Percentiles rank a stretch among this genome's conserved stretches.
Conservation (phyloP, 1,140 invertebrate genomes). For the Listronotus bonariensis region DNA sequence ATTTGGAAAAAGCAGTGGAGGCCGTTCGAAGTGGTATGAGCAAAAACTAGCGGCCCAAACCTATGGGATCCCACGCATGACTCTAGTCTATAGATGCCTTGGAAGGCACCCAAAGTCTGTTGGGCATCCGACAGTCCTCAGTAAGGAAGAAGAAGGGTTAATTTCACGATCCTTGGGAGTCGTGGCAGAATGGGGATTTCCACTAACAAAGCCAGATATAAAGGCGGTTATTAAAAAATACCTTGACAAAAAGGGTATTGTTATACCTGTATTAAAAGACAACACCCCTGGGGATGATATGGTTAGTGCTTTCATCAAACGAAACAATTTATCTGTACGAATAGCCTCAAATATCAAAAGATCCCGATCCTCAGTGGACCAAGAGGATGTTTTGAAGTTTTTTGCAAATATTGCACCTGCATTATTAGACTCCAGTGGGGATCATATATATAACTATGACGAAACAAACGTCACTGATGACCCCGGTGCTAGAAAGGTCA, state of each 20-base stretch:
- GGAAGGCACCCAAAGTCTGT: too few relatives aligned
- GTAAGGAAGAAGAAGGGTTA: not conserved
- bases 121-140: not conserved
- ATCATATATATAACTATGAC: constrained; percentile 17
- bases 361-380: constrained; percentile 2
- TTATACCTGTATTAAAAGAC: constrained; percentile 8
- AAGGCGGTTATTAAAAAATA: constrained; percentile 2
- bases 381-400: constrained; percentile 7
- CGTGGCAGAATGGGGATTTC: constrained; percentile 14
- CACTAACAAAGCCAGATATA: constrained; percentile 7
- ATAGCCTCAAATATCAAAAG: constrained; percentile 15
- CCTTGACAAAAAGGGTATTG: constrained; percentile 9
- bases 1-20: too few relatives aligned
- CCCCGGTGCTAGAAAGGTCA: constrained; percentile 8
- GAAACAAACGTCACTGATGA: constrained; percentile 11
- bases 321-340: constrained; percentile 15
- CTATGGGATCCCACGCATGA: too few relatives aligned
- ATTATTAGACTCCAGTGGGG: constrained; percentile 4
- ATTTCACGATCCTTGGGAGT: constrained; percentile 3
- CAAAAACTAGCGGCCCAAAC: too few relatives aligned
- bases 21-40: too few relatives aligned
- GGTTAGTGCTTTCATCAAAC: not conserved
- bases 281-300: constrained; percentile 4
- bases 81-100: too few relatives aligned
- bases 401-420: constrained; percentile 15